phyloP scores from a whole-genome alignment of 2,888 invertebrate genomes.

The Drosophila formosana region DNA sequence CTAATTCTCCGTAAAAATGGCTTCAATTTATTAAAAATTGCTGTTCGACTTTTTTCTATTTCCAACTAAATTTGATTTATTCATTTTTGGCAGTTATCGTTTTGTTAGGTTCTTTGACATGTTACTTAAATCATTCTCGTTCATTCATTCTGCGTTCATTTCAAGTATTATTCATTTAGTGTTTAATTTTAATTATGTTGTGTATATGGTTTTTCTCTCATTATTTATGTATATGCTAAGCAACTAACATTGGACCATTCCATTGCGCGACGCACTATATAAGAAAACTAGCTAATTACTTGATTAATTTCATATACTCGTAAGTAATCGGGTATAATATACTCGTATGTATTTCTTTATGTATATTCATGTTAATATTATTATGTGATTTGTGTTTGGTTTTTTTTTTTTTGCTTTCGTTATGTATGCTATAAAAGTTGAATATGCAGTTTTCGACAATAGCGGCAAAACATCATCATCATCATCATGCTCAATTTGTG shows the following conservation, averaged over 20 bases:
- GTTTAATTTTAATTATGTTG: slow-evolving; percentile 25
- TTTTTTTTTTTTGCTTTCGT: neutral
- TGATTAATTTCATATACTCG: slow-evolving; percentile 60
- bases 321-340: slow-evolving; percentile 42
- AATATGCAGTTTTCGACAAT: slow-evolving; percentile 43
- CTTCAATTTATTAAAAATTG: slow-evolving; percentile 48
- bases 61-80: slow-evolving; percentile 65
- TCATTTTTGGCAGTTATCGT: slow-evolving; percentile 74
- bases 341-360: slow-evolving; percentile 43
- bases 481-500: neutral
- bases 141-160: slow-evolving; percentile 13
- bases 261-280: slow-evolving; percentile 82
- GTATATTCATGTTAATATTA: slow-evolving; percentile 40
- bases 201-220: slow-evolving; percentile 42
- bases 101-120: slow-evolving; percentile 63
- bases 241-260: slow-evolving; percentile 81
- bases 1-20: slow-evolving; percentile 54
- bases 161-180: slow-evolving; percentile 27
- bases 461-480: slow-evolving; percentile 28
- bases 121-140: slow-evolving; percentile 19
- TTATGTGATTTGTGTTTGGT: slow-evolving; percentile 12
- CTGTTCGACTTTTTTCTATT: slow-evolving; percentile 30
- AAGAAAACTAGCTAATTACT: slow-evolving; percentile 78
- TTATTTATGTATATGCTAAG: slow-evolving; percentile 75
- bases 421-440: slow-evolving; percentile 50